These are phyloP conservation scores for Cardiocondyla obscurior DNA, from an alignment of 1,140 invertebrate species.

Conservation along the genomic window DNA sequence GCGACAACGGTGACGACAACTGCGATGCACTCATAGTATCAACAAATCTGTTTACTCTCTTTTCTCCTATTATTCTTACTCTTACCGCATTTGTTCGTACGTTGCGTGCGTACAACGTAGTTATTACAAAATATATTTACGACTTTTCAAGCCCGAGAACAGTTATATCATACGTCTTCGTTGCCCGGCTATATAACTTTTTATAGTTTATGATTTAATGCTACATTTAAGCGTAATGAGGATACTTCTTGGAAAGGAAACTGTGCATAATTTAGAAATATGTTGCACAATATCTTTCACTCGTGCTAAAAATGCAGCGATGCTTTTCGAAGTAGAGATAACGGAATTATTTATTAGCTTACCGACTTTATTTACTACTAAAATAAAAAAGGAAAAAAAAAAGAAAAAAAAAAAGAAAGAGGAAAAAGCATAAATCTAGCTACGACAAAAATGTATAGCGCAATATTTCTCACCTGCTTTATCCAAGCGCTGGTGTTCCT, in stretches of 20 bases:
- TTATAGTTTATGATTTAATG: background rate
- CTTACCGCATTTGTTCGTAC: background rate
- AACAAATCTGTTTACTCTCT: slow-evolving; percentile 40
- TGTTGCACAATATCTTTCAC: background rate
- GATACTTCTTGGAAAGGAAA: background rate
- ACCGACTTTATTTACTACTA: too few relatives aligned
- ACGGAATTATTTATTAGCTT: background rate
- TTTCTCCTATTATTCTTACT: background rate
- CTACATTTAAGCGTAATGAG: background rate
- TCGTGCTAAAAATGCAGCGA: background rate
- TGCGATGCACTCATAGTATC: slow-evolving; percentile 19
- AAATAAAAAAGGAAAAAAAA: too few relatives aligned
- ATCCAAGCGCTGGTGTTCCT: slow-evolving; percentile 82
- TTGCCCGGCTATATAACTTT: background rate
- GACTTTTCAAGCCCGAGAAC: background rate
- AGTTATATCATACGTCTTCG: background rate
- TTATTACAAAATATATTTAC: slow-evolving; percentile 17
- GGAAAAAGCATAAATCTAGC: too few relatives aligned
- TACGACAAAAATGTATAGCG: background rate
- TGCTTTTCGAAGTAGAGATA: background rate
- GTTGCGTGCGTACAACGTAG: background rate
- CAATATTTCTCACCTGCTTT: slow-evolving; percentile 76
- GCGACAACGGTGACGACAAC: background rate
- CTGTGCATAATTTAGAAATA: background rate
- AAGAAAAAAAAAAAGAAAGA: too few relatives aligned